Base-by-base conservation (phyloP, 2,797 vertebrate genomes). In the Apogon talboti region DNA sequence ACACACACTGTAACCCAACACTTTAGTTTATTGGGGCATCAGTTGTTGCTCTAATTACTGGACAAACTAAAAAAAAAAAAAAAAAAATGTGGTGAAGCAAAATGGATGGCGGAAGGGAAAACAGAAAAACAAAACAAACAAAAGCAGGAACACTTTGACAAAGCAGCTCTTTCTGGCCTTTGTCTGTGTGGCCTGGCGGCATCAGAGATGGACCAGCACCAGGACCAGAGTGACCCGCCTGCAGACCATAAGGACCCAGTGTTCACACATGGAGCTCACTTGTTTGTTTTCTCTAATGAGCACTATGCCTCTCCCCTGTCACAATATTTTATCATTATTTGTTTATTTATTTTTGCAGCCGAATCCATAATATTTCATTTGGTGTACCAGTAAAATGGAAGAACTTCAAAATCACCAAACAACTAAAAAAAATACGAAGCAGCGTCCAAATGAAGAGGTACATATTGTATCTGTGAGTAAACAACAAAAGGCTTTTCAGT, bases 41-140 rank as follows among this genome's bases (percentile, higher is more conserved):
- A 28, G 24, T 28, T 28, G 24, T 28, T 44, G 46, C 76, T 74
- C 64, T 78, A 77, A 87, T 78, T 87, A 48, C 15, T 57, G 40
- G 43, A 51, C 40, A 58, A 35, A 74, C 74, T 55, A 28, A 28
- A 28, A 28, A 28, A 5, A 21, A 21, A 28, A 28, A 28, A 28
- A 6, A 51, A 55, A 42, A 50, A 81, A 77, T 1, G 60, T 42
- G 71, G 53, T 53, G 50, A 24, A 28, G 47, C 44, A 56, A 38
- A 58, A 52, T 14, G 24, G 8, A 54, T n/a, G 38, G 56, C 11
- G 62, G 63, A 49, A n/a, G 7, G 18, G 33, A 49, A 74, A 42
- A 48, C 15, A 21, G 33, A 11, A 13, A 19, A 49, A 63, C 48
- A 63, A 63, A 72, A 71, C 57, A 76, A 66, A 71, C 67, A 68